These are phyloP conservation scores for Idaea biselata DNA, from an alignment of 2,888 invertebrate genomes.

Conservation along the genomic window DNA sequence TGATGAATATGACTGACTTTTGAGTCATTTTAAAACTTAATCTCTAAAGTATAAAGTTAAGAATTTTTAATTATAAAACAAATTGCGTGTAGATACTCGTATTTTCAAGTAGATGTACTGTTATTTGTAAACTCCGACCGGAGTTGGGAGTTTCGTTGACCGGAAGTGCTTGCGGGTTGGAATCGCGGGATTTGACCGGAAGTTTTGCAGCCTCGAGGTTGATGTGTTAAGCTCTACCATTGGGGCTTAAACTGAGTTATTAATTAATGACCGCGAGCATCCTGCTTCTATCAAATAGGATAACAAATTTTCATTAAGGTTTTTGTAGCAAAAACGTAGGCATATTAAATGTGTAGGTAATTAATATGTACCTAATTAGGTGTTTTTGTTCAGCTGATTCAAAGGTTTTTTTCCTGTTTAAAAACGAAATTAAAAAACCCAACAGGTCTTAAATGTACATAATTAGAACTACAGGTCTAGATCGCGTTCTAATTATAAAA, in stretches of 20 bases:
- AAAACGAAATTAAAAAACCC: too few species aligned
- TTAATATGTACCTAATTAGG: background rate
- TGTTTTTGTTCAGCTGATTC: too few species aligned
- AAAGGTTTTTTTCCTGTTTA: too few species aligned
- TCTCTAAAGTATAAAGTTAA: background rate
- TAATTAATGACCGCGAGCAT: constrained; percentile 69
- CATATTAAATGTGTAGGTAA: background rate
- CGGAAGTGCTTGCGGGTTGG: constrained; percentile 67
- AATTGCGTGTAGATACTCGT: constrained; percentile 17
- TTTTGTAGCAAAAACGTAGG: background rate
- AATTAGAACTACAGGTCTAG: too few species aligned
- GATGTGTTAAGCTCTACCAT: constrained; percentile 71
- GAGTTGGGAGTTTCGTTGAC: constrained; percentile 63
- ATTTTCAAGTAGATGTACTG: constrained; percentile 19
- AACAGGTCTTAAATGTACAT: too few species aligned
- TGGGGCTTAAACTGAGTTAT: constrained; percentile 68
- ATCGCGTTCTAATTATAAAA: too few species aligned
- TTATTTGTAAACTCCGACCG: constrained; percentile 48
- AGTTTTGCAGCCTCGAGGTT: constrained; percentile 59
- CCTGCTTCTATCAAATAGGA: constrained; percentile 53
- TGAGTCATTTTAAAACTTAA: background rate
- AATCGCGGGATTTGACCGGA: constrained; percentile 74
- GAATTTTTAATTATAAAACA: background rate
- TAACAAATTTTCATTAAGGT: constrained; percentile 14
- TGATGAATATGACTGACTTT: constrained; percentile 1